Conservation (phyloP, 2,113 vertebrate species). For the Ictalurus punctatus region DNA sequence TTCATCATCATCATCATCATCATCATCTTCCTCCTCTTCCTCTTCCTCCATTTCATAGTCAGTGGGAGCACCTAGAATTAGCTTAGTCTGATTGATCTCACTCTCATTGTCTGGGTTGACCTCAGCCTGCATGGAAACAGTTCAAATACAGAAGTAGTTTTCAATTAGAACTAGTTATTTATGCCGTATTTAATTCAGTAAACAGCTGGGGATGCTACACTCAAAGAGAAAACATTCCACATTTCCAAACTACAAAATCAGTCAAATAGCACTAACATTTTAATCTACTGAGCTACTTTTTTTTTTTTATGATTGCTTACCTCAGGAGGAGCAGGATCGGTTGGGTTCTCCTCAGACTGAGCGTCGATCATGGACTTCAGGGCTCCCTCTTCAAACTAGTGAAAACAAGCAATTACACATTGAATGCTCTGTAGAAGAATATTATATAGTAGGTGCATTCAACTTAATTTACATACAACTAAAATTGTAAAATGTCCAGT, state of each 20-base stretch:
- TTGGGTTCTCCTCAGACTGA: conserved; percentile 66
- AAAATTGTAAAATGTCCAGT: neutral
- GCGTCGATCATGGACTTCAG: conserved; percentile 77
- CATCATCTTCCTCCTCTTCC: conserved; percentile 68
- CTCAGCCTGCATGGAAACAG: conserved; percentile 56
- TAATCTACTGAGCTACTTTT: neutral
- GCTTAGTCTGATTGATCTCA: conserved; percentile 76
- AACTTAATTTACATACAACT: neutral
- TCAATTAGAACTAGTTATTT: neutral
- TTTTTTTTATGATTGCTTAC: conserved; percentile 40
- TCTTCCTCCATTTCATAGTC: conserved; percentile 77
- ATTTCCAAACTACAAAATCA: neutral
- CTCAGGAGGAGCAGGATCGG: conserved; percentile 61
- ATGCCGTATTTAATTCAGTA: neutral
- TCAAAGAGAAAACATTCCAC: neutral
- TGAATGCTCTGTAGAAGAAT: neutral
- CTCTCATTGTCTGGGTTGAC: conserved; percentile 73
- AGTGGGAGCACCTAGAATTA: conserved; percentile 68
- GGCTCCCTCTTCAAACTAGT: conserved; percentile 79
- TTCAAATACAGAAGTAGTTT: neutral
- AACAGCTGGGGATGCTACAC: neutral
- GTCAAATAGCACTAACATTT: neutral
- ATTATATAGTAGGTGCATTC: neutral
- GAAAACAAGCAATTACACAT: conserved; percentile 31
- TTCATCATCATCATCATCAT: conserved; percentile 52